Percentiles rank a stretch among this genome's conserved stretches.
Evolutionary conservation across 2,113 vertebrate genomes (phyloP).

Genomic region (Aythya baeri): DNA sequence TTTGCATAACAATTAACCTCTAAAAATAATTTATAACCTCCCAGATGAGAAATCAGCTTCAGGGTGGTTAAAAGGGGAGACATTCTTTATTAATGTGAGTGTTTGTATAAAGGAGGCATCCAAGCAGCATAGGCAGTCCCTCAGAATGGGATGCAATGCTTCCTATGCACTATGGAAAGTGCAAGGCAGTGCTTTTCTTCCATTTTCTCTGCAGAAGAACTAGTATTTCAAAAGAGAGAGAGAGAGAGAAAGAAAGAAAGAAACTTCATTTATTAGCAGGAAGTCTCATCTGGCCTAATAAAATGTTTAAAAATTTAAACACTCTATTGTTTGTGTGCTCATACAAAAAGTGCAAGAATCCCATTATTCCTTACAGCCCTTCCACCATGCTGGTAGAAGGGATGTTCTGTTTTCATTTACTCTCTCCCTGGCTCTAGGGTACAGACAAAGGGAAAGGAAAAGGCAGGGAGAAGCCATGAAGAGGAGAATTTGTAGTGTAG

Average conservation of each 20-base stretch:
- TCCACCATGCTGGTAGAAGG: background rate
- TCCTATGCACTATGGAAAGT: background rate
- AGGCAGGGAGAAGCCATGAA: background rate
- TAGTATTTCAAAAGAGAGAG: background rate
- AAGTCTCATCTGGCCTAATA: background rate
- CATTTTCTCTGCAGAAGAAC: background rate
- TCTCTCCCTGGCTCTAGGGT: background rate
- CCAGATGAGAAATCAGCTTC: constrained; percentile 55
- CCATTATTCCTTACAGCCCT: background rate
- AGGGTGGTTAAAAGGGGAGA: constrained; percentile 31
- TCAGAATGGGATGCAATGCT: background rate
- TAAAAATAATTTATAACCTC: constrained; percentile 62
- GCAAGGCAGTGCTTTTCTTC: background rate
- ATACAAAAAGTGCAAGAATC: background rate
- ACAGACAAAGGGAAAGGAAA: background rate
- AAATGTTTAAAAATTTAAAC: background rate
- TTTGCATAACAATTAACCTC: constrained; percentile 64
- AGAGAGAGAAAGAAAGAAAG: background rate
- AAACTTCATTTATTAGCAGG: background rate
- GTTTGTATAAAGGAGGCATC: constrained; percentile 16
- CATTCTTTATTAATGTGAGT: constrained; percentile 32
- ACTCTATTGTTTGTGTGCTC: background rate
- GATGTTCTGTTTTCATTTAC: background rate
- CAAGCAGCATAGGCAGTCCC: background rate
- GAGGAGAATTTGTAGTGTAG: background rate